Conservation (phyloP, 2,888 invertebrate genomes). For the Itoplectis maculator region DNA sequence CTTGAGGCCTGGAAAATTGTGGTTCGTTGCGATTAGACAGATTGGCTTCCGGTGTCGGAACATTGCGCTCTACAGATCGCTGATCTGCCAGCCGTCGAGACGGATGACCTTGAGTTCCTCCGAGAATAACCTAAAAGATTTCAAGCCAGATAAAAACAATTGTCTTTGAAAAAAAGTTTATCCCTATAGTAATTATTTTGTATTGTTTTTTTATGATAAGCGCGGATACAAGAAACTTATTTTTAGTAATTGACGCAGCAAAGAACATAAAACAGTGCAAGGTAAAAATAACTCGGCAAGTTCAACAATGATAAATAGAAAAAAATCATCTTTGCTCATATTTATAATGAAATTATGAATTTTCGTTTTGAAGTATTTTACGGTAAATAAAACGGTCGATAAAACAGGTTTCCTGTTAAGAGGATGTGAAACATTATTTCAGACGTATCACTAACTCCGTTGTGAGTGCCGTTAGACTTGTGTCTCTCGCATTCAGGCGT, state of each 20-base stretch:
- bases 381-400: not conserved
- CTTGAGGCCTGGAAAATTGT: slow-evolving; percentile 3
- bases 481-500: not conserved
- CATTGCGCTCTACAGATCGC: slow-evolving; percentile 13
- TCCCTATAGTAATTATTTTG: not conserved
- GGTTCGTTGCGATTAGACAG: not conserved
- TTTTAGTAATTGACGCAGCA: no score
- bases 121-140: slow-evolving; percentile 26
- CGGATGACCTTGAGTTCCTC: slow-evolving; percentile 37
- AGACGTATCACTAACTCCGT: no score
- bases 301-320: no score
- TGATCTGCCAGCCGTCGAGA: slow-evolving; percentile 14
- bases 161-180: not conserved
- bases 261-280: no score
- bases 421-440: no score
- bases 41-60: slow-evolving; percentile 18
- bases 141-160: slow-evolving; percentile 5
- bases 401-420: not conserved
- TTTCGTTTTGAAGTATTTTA: no score
- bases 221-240: not conserved
- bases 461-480: no score
- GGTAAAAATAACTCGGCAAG: no score
- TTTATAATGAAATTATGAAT: not conserved
- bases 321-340: not conserved
- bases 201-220: not conserved